A percentile compares a stretch with the other conserved stretches of the same genome.
Conservation (phyloP, 2,888 invertebrate genomes). For the Diabrotica balteata region DNA sequence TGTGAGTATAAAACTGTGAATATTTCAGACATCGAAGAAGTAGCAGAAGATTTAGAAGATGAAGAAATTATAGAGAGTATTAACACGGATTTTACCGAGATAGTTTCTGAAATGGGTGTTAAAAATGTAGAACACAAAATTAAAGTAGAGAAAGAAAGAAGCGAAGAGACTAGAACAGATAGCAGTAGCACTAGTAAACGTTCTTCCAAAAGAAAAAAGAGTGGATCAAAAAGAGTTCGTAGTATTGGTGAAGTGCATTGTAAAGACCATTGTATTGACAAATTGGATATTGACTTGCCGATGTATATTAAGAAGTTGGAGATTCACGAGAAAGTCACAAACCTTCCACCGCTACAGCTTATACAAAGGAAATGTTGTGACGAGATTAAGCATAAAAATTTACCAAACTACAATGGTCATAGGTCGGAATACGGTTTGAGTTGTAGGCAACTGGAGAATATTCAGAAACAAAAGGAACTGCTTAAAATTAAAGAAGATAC, state of each 20-base stretch:
- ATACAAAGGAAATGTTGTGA: constrained; percentile 56
- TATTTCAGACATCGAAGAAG: constrained; percentile 48
- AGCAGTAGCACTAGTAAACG: constrained; percentile 12
- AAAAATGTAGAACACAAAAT: constrained; percentile 22
- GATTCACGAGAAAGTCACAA: constrained; percentile 50
- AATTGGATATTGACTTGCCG: constrained; percentile 52
- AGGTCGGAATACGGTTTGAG: constrained; percentile 65
- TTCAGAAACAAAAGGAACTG: constrained; percentile 56
- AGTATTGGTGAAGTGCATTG: constrained; percentile 48
- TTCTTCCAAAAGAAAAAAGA: constrained; percentile 26
- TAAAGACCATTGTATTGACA: constrained; percentile 57
- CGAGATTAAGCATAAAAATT: constrained; percentile 57
- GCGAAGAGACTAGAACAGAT: constrained; percentile 19
- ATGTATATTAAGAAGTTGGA: constrained; percentile 52
- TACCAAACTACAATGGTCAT: constrained; percentile 64
- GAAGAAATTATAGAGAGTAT: constrained; percentile 43
- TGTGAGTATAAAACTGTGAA: constrained; percentile 42
- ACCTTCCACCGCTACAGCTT: constrained; percentile 55
- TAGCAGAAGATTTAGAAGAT: constrained; percentile 46
- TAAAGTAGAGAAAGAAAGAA: constrained; percentile 12
- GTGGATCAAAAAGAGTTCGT: constrained; percentile 4
- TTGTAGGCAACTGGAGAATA: constrained; percentile 59
- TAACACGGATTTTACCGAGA: constrained; percentile 26
- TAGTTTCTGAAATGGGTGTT: constrained; percentile 21
- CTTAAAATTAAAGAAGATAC: constrained; percentile 59